A percentile compares a stretch with the other conserved stretches of the same genome.
Conservation (phyloP, 53 echinoderm and acorn worm genomes). For the Crossaster papposus region DNA sequence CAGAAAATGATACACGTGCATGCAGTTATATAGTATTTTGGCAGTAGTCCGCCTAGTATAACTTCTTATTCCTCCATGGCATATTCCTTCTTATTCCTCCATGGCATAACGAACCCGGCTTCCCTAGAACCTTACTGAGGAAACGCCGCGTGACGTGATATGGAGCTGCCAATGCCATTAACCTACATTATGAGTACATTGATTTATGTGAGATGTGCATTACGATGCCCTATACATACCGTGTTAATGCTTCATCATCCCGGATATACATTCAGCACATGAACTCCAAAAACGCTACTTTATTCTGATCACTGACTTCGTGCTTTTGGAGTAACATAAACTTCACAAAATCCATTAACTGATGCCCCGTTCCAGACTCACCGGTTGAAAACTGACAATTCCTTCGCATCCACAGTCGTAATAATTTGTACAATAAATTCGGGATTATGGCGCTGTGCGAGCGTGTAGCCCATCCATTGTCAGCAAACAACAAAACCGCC, state of each 20-base stretch:
- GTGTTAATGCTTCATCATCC: not conserved
- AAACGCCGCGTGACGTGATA: not conserved
- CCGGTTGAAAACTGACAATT: no score
- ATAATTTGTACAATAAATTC: not conserved
- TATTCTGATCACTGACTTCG: not conserved
- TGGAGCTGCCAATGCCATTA: no score
- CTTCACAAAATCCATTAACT: no score
- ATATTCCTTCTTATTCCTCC: no score
- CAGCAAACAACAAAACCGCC: conserved; percentile 3
- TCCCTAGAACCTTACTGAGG: no score
- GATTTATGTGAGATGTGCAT: not conserved
- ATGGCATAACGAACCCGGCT: no score
- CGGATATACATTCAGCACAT: not conserved
- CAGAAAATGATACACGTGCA: no score
- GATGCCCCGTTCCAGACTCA: no score
- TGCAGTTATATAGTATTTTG: not conserved
- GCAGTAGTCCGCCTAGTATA: no score
- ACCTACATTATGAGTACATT: not conserved
- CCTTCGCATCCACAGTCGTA: no score
- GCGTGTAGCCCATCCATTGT: not conserved
- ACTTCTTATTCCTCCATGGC: no score
- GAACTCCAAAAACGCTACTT: not conserved
- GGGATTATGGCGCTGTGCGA: not conserved
- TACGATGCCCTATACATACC: conserved; percentile 3
- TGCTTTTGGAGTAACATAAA: not conserved